A percentile compares a stretch with the other conserved stretches of the same genome.
Evolutionary conservation across 1,140 invertebrate genomes (phyloP).

Genomic region (Episyrphus balteatus): DNA sequence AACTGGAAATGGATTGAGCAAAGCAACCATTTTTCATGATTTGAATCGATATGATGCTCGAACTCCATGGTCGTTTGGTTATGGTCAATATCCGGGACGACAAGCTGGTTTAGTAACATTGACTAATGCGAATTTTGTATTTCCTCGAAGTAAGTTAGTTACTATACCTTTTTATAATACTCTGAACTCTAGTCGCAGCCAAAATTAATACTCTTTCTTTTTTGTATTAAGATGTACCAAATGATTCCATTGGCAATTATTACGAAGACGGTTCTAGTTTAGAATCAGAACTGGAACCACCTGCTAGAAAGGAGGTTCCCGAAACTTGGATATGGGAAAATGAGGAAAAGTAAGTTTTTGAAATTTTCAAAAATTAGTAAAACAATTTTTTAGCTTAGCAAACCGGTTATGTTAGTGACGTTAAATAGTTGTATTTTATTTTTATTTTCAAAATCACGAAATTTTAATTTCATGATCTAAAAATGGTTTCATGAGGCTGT

Average conservation of each 20-base stretch:
- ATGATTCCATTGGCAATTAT: no score
- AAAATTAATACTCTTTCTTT: no score
- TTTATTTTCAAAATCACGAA: no score
- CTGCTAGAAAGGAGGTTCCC: slow-evolving; percentile 24
- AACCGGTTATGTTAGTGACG: no score
- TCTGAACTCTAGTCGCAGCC: no score
- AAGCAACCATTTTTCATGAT: slow-evolving; percentile 21
- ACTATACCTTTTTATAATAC: background rate
- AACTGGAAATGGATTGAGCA: slow-evolving; percentile 9
- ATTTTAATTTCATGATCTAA: no score
- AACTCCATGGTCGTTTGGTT: slow-evolving; percentile 30
- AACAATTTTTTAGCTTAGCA: no score
- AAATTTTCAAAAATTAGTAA: no score
- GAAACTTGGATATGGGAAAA: slow-evolving; percentile 33
- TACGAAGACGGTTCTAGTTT: no score
- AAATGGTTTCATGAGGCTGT: no score
- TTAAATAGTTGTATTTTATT: no score
- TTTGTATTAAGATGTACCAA: no score
- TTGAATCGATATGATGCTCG: slow-evolving; percentile 21
- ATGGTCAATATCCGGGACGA: slow-evolving; percentile 27
- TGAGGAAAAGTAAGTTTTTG: slow-evolving; percentile 16
- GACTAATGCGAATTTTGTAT: slow-evolving; percentile 27
- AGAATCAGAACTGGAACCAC: background rate
- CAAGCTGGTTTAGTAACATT: slow-evolving; percentile 25
- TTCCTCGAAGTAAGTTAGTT: background rate